Percentiles rank a stretch among this genome's conserved stretches.
Conservation (phyloP, 2,888 invertebrate genomes). For the Lasioglossum zephyrum region DNA sequence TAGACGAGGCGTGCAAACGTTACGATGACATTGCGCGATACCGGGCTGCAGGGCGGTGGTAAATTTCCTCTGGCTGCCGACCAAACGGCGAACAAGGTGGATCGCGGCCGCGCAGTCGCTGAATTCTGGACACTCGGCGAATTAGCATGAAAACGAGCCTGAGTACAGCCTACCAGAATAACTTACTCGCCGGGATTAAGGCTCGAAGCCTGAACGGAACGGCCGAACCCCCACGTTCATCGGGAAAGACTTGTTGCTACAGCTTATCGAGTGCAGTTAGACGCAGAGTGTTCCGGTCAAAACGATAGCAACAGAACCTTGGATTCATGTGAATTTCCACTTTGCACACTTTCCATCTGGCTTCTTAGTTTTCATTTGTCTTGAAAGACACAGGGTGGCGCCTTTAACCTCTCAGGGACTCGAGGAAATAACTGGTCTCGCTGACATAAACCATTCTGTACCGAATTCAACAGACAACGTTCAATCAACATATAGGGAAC, state of each 20-base stretch:
- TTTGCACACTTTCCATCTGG: no score
- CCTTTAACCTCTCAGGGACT: background rate
- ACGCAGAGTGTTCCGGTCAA: background rate
- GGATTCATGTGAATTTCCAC: background rate
- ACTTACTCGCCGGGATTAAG: constrained; percentile 2
- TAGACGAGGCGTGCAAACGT: constrained; percentile 53
- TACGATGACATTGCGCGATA: constrained; percentile 45
- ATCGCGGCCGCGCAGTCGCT: background rate
- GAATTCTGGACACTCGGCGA: constrained; percentile 1
- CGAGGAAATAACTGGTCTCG: no score
- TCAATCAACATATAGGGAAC: background rate
- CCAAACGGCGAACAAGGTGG: constrained; percentile 31
- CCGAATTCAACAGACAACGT: background rate
- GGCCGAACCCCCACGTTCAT: background rate
- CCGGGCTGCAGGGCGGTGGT: constrained; percentile 40
- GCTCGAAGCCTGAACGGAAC: background rate
- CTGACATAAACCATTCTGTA: no score
- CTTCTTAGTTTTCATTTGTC: no score
- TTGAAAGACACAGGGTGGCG: no score
- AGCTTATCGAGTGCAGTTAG: background rate
- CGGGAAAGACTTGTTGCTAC: constrained; percentile 3
- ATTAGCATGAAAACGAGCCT: constrained; percentile 12
- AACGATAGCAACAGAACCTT: background rate
- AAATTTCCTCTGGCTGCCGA: constrained; percentile 61
- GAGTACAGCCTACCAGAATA: background rate